Base-by-base conservation (phyloP, 2,888 invertebrate species). In the Lithodes maja region DNA sequence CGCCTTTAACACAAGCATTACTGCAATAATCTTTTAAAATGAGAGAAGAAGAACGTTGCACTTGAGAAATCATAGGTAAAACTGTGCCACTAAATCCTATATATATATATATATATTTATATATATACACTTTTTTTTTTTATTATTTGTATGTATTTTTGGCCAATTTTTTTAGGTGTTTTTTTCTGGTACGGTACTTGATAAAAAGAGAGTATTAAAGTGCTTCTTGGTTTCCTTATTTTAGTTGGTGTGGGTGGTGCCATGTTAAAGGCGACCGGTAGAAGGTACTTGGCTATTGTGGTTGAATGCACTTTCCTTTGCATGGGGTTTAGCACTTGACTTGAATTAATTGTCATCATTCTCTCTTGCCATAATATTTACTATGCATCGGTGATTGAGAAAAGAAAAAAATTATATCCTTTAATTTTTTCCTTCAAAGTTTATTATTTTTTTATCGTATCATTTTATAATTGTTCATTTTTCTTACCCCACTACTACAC, bases 201-300 rank as follows among this genome's bases (percentile, higher is more conserved):
- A 77, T 33, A 77, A 50, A 88, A 49, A 53, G 75, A 87, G 84
- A 77, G 79, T 87, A 87, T 82, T 90, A 82, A 83, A 83, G 86
- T 85, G 85, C 87, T 69, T 87, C 84, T 89, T 89, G 85, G 83
- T 89, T 85, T 89, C 84, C 87, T 89, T 89, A 87, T 90, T 91
- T 88, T 91, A 91, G 91, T 91, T 90, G 91, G 91, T 91, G 91
- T 91, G 88, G 91, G 91, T 90, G 91, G 90, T 87, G 87, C 90
- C 87, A 86, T 91, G 88, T 90, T 91, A 91, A 91, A 91, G 91
- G 90, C 90, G 83, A 90, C 85, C 84, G 85, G 86, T 88, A 91
- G 91, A 91, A 91, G 91, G 91, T 91, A 90, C 91, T 86, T 88
- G 87, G 87, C 87, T 90, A 85, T 87, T 85, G 90, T 90, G 90